Base-by-base conservation (phyloP, 2,888 invertebrate species). In the Acanthacorydalis orientalis region DNA sequence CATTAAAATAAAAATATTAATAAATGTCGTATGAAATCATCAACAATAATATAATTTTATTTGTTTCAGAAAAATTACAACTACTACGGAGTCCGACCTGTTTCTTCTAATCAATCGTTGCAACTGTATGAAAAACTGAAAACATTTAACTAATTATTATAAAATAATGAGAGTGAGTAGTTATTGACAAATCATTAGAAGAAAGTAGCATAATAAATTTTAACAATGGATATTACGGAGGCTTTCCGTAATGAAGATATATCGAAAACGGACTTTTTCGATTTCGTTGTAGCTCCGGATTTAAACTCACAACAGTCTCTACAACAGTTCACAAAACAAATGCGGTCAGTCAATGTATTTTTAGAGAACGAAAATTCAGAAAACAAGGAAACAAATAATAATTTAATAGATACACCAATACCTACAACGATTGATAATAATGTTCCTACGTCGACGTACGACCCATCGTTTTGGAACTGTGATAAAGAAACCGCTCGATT, bases 181-280 rank as follows among this genome's bases (percentile, higher is more conserved):
- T 4, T 23, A 6, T 6, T 23, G 23, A 23, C 3, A 23, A 23
- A 23, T 23, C 6, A 23, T 23, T 4, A 23, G 23, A 53, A 50
- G 50, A 23, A 23, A 23, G 6, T 23, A 23, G 3, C 2, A 23
- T 6, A 23, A 23, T 6, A 2, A 52, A 67, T 70, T 68, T 72
- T 70, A 61, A 68, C 72, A 73, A 86, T 86, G 86, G 86, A 85
- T 74, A 80, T 87, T 68, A 83, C 83, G 68, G 83, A 86, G 74
- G 73, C 78, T 57, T 78, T 80, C 66, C 74, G 78, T 56, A 77
- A 82, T 64, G 83, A 85, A 67, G 86, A 87, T 70, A 73, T 87
- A 67, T 79, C 83, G 58, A 86, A 87, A 69, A 83, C 86, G 56
- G 87, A 87, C 70, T 87, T 87, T 72, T 88, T 88, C 69, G 87